These are phyloP conservation scores for Scrobipalpa costella DNA, from an alignment of 2,888 invertebrate genomes.

Conservation along the genomic window DNA sequence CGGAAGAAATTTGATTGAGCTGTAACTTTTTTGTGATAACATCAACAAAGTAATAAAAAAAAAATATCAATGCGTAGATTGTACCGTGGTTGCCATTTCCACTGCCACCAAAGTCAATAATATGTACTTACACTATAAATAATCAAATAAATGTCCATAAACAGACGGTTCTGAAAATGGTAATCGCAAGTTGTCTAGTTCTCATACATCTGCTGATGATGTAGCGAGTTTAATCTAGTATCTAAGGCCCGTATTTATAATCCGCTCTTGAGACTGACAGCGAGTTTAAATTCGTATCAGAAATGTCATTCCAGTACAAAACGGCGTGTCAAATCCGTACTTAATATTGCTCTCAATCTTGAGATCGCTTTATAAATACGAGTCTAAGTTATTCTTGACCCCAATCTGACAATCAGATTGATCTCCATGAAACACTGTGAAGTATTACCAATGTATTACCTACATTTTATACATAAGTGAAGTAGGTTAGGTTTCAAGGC, in stretches of 20 bases:
- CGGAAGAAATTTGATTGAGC: not conserved
- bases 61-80: too few relatives aligned
- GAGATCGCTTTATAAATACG: too few relatives aligned
- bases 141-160: not conserved
- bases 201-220: not conserved
- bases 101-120: too few relatives aligned
- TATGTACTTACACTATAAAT: too few relatives aligned
- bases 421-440: not conserved
- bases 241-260: too few relatives aligned
- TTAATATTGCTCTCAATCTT: too few relatives aligned
- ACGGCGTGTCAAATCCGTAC: too few relatives aligned
- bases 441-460: conserved; percentile 1
- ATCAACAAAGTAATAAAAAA: too few relatives aligned
- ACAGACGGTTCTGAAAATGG: not conserved
- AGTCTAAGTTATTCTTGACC: conserved; percentile 3
- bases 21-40: not conserved
- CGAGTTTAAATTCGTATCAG: too few relatives aligned
- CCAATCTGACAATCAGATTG: conserved; percentile 6
- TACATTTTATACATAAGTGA: not conserved
- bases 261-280: too few relatives aligned
- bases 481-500: conserved; percentile 6
- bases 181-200: not conserved
- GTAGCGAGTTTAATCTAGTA: not conserved
- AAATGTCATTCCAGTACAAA: too few relatives aligned
- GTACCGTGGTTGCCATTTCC: too few relatives aligned